These are phyloP conservation scores for Clostera curtula DNA, from an alignment of 2,888 invertebrate genomes.

Conservation along the genomic window DNA sequence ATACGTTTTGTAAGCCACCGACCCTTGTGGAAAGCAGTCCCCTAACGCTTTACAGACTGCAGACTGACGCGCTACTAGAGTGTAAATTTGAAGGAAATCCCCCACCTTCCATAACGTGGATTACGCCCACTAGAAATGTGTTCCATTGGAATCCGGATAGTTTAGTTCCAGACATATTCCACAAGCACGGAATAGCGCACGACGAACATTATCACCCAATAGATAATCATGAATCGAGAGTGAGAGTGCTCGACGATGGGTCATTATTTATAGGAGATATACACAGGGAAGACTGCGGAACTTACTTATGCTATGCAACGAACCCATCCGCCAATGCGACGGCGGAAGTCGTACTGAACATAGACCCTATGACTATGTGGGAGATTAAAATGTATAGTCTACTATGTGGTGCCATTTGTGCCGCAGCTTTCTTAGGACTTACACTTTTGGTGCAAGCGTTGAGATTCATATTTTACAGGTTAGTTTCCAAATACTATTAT, in stretches of 20 bases:
- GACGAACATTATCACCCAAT: slow-evolving; percentile 63
- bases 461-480: slow-evolving; percentile 81
- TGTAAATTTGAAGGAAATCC: slow-evolving; percentile 87
- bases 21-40: slow-evolving; percentile 76
- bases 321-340: slow-evolving; percentile 89
- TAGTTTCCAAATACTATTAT: slow-evolving; percentile 37
- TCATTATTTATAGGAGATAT: slow-evolving; percentile 83
- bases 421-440: slow-evolving; percentile 84
- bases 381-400: slow-evolving; percentile 90
- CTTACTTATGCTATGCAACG: slow-evolving; percentile 89
- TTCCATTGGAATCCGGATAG: slow-evolving; percentile 87
- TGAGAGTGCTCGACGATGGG: slow-evolving; percentile 84
- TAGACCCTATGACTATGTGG: slow-evolving; percentile 90
- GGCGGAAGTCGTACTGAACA: slow-evolving; percentile 82
- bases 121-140: slow-evolving; percentile 82
- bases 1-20: slow-evolving; percentile 81
- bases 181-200: slow-evolving; percentile 79
- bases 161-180: slow-evolving; percentile 77
- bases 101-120: slow-evolving; percentile 88
- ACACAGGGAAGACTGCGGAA: slow-evolving; percentile 86
- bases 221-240: slow-evolving; percentile 69
- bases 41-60: slow-evolving; percentile 77
- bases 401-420: slow-evolving; percentile 86
- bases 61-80: slow-evolving; percentile 81
- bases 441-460: slow-evolving; percentile 88